These are phyloP conservation scores for Brenthis hecate DNA, from an alignment of 2,888 invertebrate species.

Conservation along the genomic window DNA sequence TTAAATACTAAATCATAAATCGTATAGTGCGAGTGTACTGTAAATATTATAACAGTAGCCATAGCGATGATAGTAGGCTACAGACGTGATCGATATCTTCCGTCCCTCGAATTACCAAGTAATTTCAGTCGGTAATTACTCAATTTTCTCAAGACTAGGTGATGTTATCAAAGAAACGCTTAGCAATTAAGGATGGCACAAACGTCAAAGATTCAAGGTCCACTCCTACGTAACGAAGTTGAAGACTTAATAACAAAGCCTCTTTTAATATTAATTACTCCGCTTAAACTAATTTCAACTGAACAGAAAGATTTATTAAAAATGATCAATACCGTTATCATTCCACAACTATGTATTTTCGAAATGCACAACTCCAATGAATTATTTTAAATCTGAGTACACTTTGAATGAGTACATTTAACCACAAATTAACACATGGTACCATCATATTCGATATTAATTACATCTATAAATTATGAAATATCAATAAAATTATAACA, in stretches of 20 bases:
- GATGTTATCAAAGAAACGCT: constrained; percentile 63
- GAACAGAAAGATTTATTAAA: no score
- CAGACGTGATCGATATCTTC: constrained; percentile 65
- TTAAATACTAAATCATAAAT: no score
- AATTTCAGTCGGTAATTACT: constrained; percentile 74
- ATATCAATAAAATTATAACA: constrained; percentile 29
- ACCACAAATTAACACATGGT: background rate
- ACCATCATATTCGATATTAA: constrained; percentile 10
- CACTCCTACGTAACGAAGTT: constrained; percentile 17
- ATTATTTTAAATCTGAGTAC: no score
- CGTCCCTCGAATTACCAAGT: constrained; percentile 64
- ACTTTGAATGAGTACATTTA: no score
- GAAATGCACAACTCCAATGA: no score
- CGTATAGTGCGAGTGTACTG: background rate
- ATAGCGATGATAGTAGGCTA: constrained; percentile 39
- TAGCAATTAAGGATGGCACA: constrained; percentile 27
- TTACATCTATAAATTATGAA: constrained; percentile 25
- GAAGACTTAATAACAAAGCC: constrained; percentile 9
- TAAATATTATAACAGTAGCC: constrained; percentile 3
- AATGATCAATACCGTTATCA: no score
- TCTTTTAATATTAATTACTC: constrained; percentile 17
- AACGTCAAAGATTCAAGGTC: constrained; percentile 21
- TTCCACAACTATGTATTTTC: no score
- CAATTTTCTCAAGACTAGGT: constrained; percentile 69
- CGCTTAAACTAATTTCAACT: constrained; percentile 1